phyloP scores from a whole-genome alignment of 2,113 vertebrate species.

The Noctilio leporinus region DNA sequence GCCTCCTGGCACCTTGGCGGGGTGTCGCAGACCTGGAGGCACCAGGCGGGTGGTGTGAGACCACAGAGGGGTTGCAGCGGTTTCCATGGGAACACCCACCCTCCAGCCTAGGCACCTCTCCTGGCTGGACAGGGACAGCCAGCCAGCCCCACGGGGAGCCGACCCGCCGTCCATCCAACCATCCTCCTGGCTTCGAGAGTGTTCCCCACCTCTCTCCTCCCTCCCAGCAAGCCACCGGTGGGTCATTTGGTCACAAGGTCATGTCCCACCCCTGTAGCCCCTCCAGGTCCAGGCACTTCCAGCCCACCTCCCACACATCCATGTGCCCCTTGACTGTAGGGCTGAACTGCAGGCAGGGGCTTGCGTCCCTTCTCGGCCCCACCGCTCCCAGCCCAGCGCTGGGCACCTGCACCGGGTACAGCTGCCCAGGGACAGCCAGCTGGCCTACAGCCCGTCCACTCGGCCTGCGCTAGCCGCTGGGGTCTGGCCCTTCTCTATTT shows the following conservation, averaged over 20 bases:
- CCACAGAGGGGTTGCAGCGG: background rate
- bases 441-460: background rate
- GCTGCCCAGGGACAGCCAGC: background rate
- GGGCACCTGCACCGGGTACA: background rate
- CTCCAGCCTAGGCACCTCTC: background rate
- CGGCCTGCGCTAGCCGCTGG: accelerated
- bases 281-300: accelerated
- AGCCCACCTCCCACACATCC: too few relatives aligned
- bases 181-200: background rate
- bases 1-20: background rate
- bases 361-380: background rate
- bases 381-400: background rate
- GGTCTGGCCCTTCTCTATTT: background rate
- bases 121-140: background rate
- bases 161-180: background rate
- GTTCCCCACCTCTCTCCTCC: background rate
- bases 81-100: slow-evolving; percentile 47
- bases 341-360: background rate
- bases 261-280: background rate
- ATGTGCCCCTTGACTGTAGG: background rate
- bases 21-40: background rate
- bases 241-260: background rate
- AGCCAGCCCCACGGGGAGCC: background rate
- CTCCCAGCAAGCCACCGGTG: background rate
- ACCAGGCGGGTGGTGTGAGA: slow-evolving; percentile 13